Conservation (phyloP, 2,888 invertebrate species). For the Leptura quadrifasciata region DNA sequence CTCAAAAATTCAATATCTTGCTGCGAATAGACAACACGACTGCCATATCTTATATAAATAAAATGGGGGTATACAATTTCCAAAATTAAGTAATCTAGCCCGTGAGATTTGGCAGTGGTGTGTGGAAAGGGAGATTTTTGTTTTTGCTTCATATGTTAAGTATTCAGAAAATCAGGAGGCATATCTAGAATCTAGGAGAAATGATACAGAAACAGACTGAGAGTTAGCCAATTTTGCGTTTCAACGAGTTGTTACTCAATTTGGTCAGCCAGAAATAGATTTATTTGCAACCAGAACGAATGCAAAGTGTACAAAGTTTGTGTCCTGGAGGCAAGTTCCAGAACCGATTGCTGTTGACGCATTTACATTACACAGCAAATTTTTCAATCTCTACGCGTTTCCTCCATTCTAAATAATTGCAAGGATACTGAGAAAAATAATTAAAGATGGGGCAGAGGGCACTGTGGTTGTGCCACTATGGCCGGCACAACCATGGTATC, state of each 20-base stretch:
- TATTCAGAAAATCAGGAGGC: slow-evolving; percentile 2
- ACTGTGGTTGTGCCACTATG: slow-evolving; percentile 62
- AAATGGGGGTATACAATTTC: no score
- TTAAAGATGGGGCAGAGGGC: slow-evolving; percentile 57
- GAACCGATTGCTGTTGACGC: slow-evolving; percentile 57
- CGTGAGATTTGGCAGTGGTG: slow-evolving; percentile 12
- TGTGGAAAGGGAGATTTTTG: background rate
- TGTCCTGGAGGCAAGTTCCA: slow-evolving; percentile 61
- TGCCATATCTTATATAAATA: no score
- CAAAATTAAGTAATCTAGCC: background rate
- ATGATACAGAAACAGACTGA: background rate
- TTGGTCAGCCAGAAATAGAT: slow-evolving; percentile 55
- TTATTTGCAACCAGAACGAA: slow-evolving; percentile 59
- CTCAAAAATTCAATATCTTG: no score
- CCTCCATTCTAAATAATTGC: slow-evolving; percentile 61
- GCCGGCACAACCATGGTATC: slow-evolving; percentile 62
- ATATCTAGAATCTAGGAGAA: background rate
- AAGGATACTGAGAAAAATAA: slow-evolving; percentile 60
- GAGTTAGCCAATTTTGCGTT: background rate
- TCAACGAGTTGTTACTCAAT: slow-evolving; percentile 22
- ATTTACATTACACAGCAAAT: slow-evolving; percentile 56
- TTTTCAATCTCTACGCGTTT: slow-evolving; percentile 59
- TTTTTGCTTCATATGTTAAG: background rate
- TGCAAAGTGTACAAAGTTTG: slow-evolving; percentile 56
- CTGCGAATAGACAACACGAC: background rate